phyloP scores from a whole-genome alignment of 2,797 vertebrate species.

The Artibeus lituratus region DNA sequence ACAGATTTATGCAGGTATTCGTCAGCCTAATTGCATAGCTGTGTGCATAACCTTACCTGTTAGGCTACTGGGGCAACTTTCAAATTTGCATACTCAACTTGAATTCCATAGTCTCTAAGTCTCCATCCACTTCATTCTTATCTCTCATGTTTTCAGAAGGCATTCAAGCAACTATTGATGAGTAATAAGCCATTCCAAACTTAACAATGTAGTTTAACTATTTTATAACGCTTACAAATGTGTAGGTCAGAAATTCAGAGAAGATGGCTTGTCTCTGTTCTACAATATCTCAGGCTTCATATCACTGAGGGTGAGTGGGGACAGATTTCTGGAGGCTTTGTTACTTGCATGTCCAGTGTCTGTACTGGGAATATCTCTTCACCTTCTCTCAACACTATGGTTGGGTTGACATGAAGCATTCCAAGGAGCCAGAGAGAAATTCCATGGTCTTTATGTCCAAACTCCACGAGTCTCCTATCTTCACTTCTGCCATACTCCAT shows the following conservation, averaged over 20 bases:
- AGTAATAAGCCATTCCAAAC: not conserved
- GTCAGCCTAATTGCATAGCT: not conserved
- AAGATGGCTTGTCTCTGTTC: not conserved
- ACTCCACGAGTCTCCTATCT: not conserved
- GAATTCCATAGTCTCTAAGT: not conserved
- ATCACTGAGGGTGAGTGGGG: not conserved
- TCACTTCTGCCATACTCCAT: not conserved
- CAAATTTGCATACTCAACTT: not conserved
- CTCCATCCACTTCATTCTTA: not conserved
- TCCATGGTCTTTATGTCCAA: not conserved
- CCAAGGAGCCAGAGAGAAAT: not conserved
- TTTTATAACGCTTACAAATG: not conserved
- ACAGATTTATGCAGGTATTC: not conserved
- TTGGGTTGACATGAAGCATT: not conserved
- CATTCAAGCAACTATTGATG: not conserved
- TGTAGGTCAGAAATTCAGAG: not conserved
- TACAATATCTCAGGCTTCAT: not conserved
- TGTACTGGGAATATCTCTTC: not conserved
- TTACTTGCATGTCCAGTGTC: not conserved
- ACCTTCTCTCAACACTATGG: not conserved
- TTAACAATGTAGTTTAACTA: not conserved
- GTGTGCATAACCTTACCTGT: not conserved
- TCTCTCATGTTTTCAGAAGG: not conserved
- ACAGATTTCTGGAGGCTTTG: not conserved
- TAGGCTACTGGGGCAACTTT: not conserved